These are phyloP conservation scores for Phylloscopus collybita DNA, from an alignment of 2,797 vertebrate species.

Conservation along the genomic window DNA sequence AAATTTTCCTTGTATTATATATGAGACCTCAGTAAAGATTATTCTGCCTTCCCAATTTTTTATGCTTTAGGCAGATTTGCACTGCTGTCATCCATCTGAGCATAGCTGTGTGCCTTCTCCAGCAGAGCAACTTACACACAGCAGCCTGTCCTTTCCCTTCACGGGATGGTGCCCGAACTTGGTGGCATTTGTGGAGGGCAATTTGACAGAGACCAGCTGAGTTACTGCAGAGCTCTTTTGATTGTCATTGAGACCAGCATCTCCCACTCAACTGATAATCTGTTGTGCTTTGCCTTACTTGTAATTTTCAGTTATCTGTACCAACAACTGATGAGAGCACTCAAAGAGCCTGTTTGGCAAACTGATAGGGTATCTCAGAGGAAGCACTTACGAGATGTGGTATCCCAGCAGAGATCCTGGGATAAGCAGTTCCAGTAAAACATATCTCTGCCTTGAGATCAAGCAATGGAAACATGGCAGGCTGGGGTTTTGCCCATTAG, in stretches of 20 bases:
- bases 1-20: not conserved
- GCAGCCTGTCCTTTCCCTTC: not conserved
- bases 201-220: not conserved
- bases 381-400: not conserved
- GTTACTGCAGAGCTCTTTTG: not conserved
- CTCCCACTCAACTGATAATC: not conserved
- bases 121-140: not conserved
- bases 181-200: not conserved
- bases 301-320: conserved; percentile 3
- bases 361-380: not conserved
- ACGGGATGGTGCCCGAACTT: not conserved
- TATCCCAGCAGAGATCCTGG: not conserved
- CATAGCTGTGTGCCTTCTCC: not conserved
- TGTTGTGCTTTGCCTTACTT: not conserved
- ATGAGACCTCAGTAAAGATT: not conserved
- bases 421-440: conserved; percentile 18
- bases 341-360: conserved; percentile 5
- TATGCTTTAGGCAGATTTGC: not conserved
- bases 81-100: not conserved
- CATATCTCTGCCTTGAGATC: fast-evolving
- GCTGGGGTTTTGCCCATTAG: not conserved
- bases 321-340: not conserved
- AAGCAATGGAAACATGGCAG: not conserved
- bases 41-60: not conserved
- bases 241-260: not conserved